Conservation (phyloP, 2,113 vertebrate species). For the Oreochromis tanganicae region DNA sequence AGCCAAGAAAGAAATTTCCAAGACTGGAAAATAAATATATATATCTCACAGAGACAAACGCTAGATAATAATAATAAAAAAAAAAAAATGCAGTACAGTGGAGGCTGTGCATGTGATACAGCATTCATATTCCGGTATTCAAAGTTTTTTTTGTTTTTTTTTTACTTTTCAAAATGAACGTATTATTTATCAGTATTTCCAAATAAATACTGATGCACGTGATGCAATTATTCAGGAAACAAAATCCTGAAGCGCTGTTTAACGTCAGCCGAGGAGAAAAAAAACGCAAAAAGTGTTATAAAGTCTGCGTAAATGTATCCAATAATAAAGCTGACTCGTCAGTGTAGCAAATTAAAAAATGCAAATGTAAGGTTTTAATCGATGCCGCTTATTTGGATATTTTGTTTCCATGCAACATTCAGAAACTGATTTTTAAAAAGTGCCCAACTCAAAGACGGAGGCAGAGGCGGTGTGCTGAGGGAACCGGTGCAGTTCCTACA, state of each 20-base stretch:
- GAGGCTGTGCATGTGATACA: background rate
- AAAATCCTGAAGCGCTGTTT: no score
- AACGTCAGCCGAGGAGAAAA: background rate
- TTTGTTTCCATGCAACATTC: background rate
- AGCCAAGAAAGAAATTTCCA: background rate
- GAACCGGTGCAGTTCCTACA: conserved; percentile 41
- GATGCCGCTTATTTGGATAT: background rate
- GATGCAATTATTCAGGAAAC: background rate
- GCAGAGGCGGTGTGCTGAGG: background rate
- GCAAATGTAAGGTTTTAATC: background rate
- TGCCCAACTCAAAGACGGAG: background rate
- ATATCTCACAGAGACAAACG: background rate
- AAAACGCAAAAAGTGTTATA: accelerated
- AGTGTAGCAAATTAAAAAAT: background rate
- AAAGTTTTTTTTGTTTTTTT: background rate
- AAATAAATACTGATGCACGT: background rate
- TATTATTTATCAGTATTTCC: background rate
- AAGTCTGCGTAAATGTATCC: background rate
- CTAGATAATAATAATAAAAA: background rate
- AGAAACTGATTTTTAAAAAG: background rate
- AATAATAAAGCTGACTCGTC: background rate
- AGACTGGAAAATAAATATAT: background rate
- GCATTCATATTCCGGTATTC: background rate
- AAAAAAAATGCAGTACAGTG: background rate
- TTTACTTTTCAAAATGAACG: background rate